Evolutionary conservation across 2,797 vertebrate genomes (phyloP).

Genomic region (Alauda arvensis): DNA sequence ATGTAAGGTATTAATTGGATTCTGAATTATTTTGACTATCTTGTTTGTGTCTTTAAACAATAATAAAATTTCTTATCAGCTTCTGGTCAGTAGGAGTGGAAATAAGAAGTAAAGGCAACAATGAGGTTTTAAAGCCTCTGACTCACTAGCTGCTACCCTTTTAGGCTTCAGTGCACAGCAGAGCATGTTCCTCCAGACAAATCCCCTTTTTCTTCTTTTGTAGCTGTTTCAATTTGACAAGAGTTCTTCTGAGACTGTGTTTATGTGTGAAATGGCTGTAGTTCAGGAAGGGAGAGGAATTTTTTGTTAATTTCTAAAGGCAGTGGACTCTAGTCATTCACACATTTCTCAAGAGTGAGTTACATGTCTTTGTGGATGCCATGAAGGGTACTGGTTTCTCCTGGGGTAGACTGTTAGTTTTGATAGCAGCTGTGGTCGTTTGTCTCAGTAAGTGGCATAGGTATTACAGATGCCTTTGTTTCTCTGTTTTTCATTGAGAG

Average conservation of each 20-base stretch:
- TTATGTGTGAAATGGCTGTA: neutral
- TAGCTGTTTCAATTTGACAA: neutral
- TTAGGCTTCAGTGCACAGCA: conserved; percentile 11
- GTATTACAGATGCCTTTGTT: neutral
- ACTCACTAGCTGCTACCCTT: neutral
- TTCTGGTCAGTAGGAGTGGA: neutral
- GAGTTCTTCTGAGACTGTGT: neutral
- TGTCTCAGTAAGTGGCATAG: neutral
- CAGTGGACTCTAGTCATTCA: neutral
- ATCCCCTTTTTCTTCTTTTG: conserved; percentile 4
- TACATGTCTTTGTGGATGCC: neutral
- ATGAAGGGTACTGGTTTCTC: neutral
- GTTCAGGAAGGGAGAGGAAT: neutral
- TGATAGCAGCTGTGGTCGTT: neutral
- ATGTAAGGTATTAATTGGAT: neutral
- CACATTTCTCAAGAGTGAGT: neutral
- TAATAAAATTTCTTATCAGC: neutral
- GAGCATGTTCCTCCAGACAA: neutral
- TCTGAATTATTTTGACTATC: neutral
- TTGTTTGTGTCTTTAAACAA: conserved; percentile 7
- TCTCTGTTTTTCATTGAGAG: neutral
- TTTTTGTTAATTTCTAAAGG: neutral
- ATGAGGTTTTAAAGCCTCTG: neutral
- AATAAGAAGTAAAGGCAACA: neutral
- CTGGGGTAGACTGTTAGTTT: neutral